phyloP scores from a whole-genome alignment of 2,113 vertebrate species.

The Charina bottae region DNA sequence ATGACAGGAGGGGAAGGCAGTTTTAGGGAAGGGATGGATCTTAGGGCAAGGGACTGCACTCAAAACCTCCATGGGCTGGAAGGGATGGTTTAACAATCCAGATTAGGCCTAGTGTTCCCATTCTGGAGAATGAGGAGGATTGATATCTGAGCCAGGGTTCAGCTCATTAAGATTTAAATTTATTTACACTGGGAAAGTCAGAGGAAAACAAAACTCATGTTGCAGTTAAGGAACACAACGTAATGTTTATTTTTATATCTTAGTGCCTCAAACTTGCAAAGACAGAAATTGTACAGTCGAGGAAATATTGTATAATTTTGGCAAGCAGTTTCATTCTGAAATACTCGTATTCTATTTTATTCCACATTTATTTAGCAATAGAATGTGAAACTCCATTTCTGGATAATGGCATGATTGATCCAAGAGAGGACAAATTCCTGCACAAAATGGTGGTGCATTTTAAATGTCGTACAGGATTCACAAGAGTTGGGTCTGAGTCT shows the following conservation, averaged over 20 bases:
- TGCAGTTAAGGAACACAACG: neutral
- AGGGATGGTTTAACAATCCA: no score
- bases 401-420: rapidly evolving
- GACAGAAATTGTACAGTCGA: no score
- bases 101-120: no score
- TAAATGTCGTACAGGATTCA: slow-evolving; percentile 32
- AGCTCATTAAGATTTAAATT: no score
- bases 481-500: slow-evolving; percentile 66
- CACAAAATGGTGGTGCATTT: slow-evolving; percentile 66
- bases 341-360: slow-evolving; percentile 36
- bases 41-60: no score
- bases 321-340: neutral
- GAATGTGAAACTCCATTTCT: slow-evolving; percentile 39
- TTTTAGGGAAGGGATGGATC: no score
- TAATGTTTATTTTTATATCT: neutral
- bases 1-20: no score
- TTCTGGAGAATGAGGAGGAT: no score
- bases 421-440: neutral
- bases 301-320: neutral
- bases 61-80: no score
- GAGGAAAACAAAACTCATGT: neutral
- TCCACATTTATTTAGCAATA: slow-evolving; percentile 52
- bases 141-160: no score
- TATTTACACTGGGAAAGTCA: neutral
- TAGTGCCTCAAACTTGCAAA: neutral